These are phyloP conservation scores for Cyprinus carpio DNA, from an alignment of 2,113 vertebrate genomes.

Conservation along the genomic window DNA sequence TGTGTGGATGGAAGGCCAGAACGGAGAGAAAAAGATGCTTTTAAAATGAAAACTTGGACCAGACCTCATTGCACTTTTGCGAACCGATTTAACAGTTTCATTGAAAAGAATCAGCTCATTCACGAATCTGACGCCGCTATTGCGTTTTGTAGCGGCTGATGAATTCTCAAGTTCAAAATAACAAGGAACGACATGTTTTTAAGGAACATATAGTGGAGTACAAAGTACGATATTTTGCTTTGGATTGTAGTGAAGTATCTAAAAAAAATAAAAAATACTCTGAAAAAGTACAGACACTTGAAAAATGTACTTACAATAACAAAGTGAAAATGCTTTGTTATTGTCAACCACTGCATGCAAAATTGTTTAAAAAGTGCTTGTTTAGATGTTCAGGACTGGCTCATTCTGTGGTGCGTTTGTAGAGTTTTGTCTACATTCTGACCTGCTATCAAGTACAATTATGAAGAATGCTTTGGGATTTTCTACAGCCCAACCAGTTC, in stretches of 20 bases:
- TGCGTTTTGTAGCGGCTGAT: no score
- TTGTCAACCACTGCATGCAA: not conserved
- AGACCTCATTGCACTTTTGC: no score
- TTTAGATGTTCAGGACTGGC: not conserved
- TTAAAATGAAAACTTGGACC: no score
- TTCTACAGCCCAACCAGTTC: not conserved
- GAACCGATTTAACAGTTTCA: not conserved
- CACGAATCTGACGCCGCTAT: not conserved
- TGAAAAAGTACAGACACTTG: not conserved
- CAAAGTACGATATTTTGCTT: not conserved
- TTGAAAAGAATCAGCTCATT: not conserved
- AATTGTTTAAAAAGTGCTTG: not conserved
- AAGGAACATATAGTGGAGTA: not conserved
- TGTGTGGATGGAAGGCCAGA: no score
- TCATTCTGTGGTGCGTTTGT: not conserved
- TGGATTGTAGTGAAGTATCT: not conserved
- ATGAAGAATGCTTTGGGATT: constrained; percentile 4
- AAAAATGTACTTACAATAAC: not conserved
- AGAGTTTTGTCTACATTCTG: not conserved
- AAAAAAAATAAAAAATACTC: no score
- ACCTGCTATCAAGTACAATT: constrained; percentile 2
- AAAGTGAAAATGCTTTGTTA: not conserved
- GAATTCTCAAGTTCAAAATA: not conserved
- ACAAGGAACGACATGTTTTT: not conserved
- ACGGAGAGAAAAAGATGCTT: no score